phyloP scores from a whole-genome alignment of 1,140 invertebrate species.

The Rhopalosiphum padi region DNA sequence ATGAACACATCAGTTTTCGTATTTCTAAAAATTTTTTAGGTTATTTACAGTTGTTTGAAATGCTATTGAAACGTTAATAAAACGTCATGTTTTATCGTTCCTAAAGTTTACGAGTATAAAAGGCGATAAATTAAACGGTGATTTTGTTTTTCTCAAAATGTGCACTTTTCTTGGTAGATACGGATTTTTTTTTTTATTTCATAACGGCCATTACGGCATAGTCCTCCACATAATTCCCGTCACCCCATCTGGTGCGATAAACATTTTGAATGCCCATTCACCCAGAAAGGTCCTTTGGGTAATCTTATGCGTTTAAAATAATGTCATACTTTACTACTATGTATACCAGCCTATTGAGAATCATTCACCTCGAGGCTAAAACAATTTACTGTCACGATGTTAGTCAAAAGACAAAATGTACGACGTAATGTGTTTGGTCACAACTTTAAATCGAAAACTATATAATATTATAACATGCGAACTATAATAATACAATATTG shows the following conservation, averaged over 20 bases:
- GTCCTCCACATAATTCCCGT: constrained; percentile 21
- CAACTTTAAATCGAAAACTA: constrained; percentile 26
- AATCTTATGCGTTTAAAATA: constrained; percentile 41
- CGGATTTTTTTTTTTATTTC: constrained; percentile 14
- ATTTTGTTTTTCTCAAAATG: constrained; percentile 25
- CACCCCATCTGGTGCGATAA: constrained; percentile 38
- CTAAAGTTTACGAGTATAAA: neutral
- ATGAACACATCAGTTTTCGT: neutral
- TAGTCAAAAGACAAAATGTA: neutral
- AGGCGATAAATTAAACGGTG: constrained; percentile 34
- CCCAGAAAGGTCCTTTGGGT: constrained; percentile 46
- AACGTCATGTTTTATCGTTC: constrained; percentile 8
- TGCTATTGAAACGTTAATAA: constrained; percentile 29
- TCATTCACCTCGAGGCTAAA: constrained; percentile 40
- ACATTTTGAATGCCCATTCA: constrained; percentile 36
- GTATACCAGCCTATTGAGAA: constrained; percentile 32
- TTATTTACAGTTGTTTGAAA: constrained; percentile 21
- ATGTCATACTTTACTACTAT: constrained; percentile 14
- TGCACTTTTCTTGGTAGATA: constrained; percentile 14
- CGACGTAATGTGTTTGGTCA: neutral
- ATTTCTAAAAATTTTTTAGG: neutral
- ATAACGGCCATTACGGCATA: constrained; percentile 39
- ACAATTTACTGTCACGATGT: constrained; percentile 24
- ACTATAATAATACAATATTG: neutral
- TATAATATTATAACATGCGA: constrained; percentile 6